phyloP scores from a whole-genome alignment of 2,797 vertebrate species.

The Dromococcyx pavoninus region DNA sequence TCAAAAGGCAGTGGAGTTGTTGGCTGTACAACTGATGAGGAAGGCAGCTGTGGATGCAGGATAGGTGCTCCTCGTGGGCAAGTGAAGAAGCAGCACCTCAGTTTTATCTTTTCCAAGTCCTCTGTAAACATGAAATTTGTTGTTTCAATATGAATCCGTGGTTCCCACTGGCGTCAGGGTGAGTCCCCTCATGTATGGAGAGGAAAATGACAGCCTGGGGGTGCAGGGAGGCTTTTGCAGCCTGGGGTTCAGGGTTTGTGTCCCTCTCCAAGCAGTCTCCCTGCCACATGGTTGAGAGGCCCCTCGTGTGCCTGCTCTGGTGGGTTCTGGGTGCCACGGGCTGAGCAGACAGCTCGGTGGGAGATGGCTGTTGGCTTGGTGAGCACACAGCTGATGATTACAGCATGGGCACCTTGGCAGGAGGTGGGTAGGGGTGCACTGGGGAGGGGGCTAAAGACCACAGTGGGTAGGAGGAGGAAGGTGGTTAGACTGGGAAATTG shows the following conservation, averaged over 20 bases:
- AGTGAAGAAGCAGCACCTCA: not conserved
- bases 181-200: not conserved
- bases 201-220: not conserved
- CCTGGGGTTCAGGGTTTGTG: not conserved
- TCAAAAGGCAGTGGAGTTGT: too few species aligned
- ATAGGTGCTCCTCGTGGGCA: accelerated
- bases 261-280: not conserved
- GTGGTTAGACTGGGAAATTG: not conserved
- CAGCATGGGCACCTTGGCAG: not conserved
- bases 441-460: too few species aligned
- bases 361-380: not conserved
- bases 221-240: not conserved
- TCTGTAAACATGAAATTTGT: not conserved
- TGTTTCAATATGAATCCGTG: not conserved
- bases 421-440: not conserved
- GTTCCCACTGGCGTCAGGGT: not conserved
- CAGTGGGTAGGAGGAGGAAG: not conserved
- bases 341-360: not conserved
- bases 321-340: not conserved
- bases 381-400: not conserved
- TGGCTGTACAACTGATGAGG: not conserved
- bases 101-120: not conserved
- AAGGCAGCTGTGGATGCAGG: not conserved
- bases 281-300: not conserved
- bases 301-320: not conserved